phyloP scores from a whole-genome alignment of 2,797 vertebrate genomes.

The Basileuterus tristriatus region DNA sequence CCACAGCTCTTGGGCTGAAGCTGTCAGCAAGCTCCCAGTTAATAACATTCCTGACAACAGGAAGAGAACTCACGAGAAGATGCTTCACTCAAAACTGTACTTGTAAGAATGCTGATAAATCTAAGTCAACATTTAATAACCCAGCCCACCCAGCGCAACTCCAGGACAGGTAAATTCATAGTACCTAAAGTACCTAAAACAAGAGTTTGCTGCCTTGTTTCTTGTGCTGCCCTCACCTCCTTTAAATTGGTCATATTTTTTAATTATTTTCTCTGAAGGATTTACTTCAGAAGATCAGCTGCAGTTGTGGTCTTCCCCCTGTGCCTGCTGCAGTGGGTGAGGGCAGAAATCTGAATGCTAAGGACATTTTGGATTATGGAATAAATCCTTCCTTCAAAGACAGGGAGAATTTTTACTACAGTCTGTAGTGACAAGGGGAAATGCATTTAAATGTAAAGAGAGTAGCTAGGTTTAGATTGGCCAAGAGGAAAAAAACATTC shows the following conservation, averaged over 20 bases:
- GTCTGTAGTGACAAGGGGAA: not conserved
- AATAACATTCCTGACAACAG: not conserved
- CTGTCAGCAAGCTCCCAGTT: not conserved
- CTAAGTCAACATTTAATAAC: not conserved
- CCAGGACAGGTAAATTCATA: not conserved
- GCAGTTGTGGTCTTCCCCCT: not conserved
- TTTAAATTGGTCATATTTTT: not conserved
- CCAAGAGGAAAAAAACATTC: not conserved
- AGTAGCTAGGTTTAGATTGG: not conserved
- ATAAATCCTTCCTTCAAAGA: not conserved
- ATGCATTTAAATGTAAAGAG: not conserved
- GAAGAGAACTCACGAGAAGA: not conserved
- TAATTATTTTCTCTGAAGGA: not conserved
- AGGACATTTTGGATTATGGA: not conserved
- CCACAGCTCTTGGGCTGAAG: not conserved
- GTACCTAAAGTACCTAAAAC: not conserved
- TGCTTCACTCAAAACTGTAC: not conserved
- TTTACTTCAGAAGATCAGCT: not conserved
- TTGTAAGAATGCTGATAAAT: not conserved
- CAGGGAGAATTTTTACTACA: not conserved
- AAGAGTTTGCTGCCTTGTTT: not conserved
- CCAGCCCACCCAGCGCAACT: not conserved
- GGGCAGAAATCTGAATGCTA: not conserved
- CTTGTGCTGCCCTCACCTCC: not conserved
- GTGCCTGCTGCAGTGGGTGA: not conserved